These are phyloP conservation scores for Pseudeuparius sepicola DNA, from an alignment of 2,888 invertebrate genomes.

Conservation along the genomic window DNA sequence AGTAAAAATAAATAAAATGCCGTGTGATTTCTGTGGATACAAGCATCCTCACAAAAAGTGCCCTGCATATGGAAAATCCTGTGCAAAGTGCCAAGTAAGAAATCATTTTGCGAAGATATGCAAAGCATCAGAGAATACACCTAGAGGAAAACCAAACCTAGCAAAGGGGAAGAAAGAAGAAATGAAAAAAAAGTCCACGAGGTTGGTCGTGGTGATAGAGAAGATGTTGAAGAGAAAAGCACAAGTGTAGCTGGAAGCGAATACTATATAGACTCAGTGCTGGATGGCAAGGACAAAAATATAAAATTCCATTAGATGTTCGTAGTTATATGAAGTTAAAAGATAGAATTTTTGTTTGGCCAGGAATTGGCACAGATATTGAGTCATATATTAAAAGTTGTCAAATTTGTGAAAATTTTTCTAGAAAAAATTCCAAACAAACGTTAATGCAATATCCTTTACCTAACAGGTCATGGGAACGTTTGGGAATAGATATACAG, in stretches of 20 bases:
- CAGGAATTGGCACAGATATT: too few relatives aligned
- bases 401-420: slow-evolving; percentile 4
- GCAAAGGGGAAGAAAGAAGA: slow-evolving; percentile 1
- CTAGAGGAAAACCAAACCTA: too few relatives aligned
- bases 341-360: too few relatives aligned
- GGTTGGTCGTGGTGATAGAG: neutral
- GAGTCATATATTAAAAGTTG: too few relatives aligned
- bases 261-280: slow-evolving; percentile 15
- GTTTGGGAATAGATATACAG: slow-evolving; percentile 1
- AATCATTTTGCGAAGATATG: slow-evolving; percentile 11
- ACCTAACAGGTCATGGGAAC: slow-evolving; percentile 8
- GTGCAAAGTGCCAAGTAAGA: slow-evolving; percentile 9
- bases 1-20: neutral
- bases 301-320: too few relatives aligned
- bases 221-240: neutral
- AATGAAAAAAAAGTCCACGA: neutral
- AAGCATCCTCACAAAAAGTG: slow-evolving; percentile 4
- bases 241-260: slow-evolving; percentile 8
- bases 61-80: slow-evolving; percentile 12
- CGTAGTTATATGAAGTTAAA: too few relatives aligned
- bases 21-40: slow-evolving; percentile 3
- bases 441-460: slow-evolving; percentile 3
- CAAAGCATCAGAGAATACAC: too few relatives aligned
- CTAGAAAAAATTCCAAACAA: slow-evolving; percentile 7
- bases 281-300: too few relatives aligned